A percentile compares a stretch with the other conserved stretches of the same genome.
Conservation (phyloP, 37 sponge, comb jelly and placozoan genomes). For the Petrosia ficiformis region DNA sequence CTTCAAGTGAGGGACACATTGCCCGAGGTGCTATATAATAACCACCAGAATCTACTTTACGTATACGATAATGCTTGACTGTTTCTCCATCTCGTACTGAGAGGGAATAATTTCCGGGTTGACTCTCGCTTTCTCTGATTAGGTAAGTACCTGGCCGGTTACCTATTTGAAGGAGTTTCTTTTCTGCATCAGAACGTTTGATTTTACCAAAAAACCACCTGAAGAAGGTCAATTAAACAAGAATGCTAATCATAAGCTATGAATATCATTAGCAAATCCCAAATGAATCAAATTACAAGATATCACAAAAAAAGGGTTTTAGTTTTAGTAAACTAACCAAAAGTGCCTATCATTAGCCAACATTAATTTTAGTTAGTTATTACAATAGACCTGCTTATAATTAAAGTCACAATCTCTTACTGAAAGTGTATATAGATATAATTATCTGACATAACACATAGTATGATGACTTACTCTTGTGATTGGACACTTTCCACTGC, state of each 20-base stretch:
- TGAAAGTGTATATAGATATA: too few species aligned
- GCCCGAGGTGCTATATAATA: slow-evolving; percentile 94
- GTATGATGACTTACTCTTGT: slow-evolving; percentile 89
- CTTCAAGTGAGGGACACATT: slow-evolving; percentile 71
- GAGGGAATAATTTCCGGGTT: slow-evolving; percentile 87
- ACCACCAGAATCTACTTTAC: slow-evolving; percentile 74
- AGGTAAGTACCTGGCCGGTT: slow-evolving; percentile 80
- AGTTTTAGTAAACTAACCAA: too few species aligned
- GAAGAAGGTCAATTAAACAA: slow-evolving; percentile 5
- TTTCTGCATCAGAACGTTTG: slow-evolving; percentile 84
- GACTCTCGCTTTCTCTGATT: slow-evolving; percentile 92
- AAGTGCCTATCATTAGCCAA: too few species aligned
- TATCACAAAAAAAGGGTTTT: too few species aligned
- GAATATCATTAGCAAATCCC: too few species aligned
- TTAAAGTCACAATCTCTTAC: too few species aligned
- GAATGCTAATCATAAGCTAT: background rate
- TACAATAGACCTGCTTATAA: too few species aligned
- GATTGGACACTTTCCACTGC: slow-evolving; percentile 75
- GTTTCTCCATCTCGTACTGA: slow-evolving; percentile 81
- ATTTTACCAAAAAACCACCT: slow-evolving; percentile 88
- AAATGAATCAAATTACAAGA: background rate
- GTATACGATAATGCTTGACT: slow-evolving; percentile 91
- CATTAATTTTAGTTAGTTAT: too few species aligned
- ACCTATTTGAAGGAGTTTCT: slow-evolving; percentile 73
- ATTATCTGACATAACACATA: too few species aligned